These are phyloP conservation scores for Channa argus DNA, from an alignment of 2,113 vertebrate species.

Conservation along the genomic window DNA sequence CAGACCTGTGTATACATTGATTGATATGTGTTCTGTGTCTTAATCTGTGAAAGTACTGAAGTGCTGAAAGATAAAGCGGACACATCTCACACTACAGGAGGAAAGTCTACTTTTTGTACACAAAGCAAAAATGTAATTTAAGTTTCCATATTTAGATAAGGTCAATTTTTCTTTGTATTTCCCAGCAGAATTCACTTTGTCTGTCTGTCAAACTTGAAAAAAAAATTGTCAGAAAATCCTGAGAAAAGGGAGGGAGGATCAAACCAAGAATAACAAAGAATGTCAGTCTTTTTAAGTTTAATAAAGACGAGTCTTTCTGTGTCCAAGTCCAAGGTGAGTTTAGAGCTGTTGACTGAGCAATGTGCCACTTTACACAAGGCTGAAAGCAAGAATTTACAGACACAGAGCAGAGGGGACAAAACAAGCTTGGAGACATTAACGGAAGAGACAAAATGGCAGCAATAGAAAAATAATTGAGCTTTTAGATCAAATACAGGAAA, in stretches of 20 bases:
- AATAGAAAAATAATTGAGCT: not conserved
- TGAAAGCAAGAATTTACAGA: slow-evolving; percentile 15
- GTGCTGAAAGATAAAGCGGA: not conserved
- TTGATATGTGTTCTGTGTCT: not conserved
- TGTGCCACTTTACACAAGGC: slow-evolving; percentile 20
- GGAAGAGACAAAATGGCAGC: not conserved
- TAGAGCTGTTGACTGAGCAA: slow-evolving; percentile 31
- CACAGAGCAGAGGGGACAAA: not conserved
- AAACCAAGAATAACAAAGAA: slow-evolving; percentile 23
- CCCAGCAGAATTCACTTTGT: not conserved
- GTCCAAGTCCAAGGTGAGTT: slow-evolving; percentile 22
- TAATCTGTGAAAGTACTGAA: not conserved
- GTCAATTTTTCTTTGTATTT: slow-evolving; percentile 6
- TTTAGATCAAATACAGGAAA: not conserved
- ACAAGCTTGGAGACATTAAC: not conserved
- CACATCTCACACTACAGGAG: not conserved
- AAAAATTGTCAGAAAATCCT: not conserved
- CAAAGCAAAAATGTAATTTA: not conserved
- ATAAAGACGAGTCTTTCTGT: too few relatives aligned
- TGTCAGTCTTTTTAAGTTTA: not conserved
- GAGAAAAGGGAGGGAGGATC: not conserved
- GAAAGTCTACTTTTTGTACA: not conserved
- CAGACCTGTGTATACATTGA: not conserved
- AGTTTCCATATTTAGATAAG: slow-evolving; percentile 24
- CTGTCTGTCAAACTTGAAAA: slow-evolving; percentile 14